Conservation (phyloP, 2,113 vertebrate species). For the Laterallus jamaicensis region DNA sequence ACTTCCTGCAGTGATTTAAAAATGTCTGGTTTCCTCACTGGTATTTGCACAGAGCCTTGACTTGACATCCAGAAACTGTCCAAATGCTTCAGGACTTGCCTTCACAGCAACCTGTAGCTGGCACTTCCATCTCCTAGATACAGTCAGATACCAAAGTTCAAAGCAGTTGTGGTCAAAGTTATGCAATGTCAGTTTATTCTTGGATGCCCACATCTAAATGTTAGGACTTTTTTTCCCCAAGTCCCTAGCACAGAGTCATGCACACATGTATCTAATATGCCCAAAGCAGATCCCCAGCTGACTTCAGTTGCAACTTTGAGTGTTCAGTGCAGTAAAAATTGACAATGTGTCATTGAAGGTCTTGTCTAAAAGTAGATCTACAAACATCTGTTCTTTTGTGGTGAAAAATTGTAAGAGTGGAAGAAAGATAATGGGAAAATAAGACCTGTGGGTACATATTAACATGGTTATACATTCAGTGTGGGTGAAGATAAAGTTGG, state of each 20-base stretch:
- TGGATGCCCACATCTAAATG: not conserved
- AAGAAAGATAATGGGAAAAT: not conserved
- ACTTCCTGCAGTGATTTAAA: not conserved
- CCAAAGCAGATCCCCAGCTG: not conserved
- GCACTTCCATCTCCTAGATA: not conserved
- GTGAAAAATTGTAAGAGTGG: not conserved
- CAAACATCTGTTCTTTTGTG: not conserved
- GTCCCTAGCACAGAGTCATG: not conserved
- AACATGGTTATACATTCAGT: not conserved
- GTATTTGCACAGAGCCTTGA: not conserved
- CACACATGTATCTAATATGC: not conserved
- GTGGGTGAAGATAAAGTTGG: not conserved
- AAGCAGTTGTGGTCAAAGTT: not conserved
- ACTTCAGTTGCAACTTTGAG: not conserved
- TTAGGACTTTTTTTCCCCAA: not conserved
- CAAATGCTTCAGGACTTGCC: not conserved
- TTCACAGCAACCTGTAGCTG: not conserved
- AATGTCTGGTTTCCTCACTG: not conserved
- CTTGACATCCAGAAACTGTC: not conserved
- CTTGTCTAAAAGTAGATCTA: not conserved
- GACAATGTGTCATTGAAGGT: not conserved
- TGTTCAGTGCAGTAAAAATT: not conserved
- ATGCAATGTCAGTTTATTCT: not conserved
- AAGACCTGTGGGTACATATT: not conserved
- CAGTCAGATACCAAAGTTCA: not conserved